These are phyloP conservation scores for Deroptyus accipitrinus DNA, from an alignment of 2,113 vertebrate genomes.

Conservation along the genomic window DNA sequence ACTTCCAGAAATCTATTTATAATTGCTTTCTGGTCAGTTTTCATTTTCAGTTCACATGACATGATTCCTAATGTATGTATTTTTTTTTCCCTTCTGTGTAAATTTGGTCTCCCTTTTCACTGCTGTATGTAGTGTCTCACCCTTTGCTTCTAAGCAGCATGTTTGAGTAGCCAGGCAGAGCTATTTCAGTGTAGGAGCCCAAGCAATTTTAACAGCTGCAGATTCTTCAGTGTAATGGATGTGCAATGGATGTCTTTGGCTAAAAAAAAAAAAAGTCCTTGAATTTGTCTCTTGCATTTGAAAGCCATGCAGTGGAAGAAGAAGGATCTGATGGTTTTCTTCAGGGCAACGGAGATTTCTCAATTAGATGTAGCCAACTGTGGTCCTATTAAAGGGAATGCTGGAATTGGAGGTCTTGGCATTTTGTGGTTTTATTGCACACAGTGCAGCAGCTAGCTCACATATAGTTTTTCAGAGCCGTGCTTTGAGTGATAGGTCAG, in stretches of 20 bases:
- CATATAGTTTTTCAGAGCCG: background rate
- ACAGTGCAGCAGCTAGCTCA: background rate
- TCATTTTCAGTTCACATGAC: background rate
- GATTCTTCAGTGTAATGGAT: constrained; percentile 25
- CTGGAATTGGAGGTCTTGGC: background rate
- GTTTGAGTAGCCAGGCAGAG: background rate
- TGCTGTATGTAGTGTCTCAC: background rate
- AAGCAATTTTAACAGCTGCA: constrained; percentile 39
- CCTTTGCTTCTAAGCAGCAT: background rate
- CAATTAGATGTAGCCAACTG: background rate
- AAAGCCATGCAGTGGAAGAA: background rate
- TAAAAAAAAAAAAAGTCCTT: background rate
- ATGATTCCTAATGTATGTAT: background rate
- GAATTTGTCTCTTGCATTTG: background rate
- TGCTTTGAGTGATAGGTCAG: background rate
- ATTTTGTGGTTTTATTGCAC: background rate
- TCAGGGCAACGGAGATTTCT: background rate
- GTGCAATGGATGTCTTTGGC: constrained; percentile 6
- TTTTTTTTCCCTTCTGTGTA: background rate
- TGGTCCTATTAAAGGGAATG: background rate
- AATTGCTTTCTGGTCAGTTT: background rate
- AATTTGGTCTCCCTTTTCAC: background rate
- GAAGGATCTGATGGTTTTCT: background rate
- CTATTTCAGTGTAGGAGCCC: constrained; percentile 35
- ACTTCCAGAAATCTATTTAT: background rate